Evolutionary conservation across 2,797 vertebrate genomes (phyloP), one percentile per base, ranked within the genome.

Genomic region (Pangasius sanitwongsei): DNA sequence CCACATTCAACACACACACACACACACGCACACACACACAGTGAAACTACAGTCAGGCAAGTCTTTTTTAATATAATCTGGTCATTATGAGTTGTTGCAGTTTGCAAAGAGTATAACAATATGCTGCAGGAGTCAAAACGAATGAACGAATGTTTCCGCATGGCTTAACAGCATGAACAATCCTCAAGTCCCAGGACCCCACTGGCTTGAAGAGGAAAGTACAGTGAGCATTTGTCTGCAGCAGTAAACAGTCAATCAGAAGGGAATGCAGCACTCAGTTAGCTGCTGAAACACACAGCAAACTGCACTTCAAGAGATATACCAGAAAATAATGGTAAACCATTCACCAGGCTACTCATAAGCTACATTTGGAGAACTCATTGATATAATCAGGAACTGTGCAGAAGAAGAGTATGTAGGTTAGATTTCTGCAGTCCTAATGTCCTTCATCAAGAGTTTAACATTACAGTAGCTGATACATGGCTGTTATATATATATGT

Each of bases 161-260:
- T 37, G 57, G 75, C 83, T 78, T 86, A 89, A 85, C 67, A 82
- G 11, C 65, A 59, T 75, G 48, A 88, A 83, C 78, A 86, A 55
- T 86, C 31, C 65, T 78, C 13, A 77, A 89, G 77, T 85, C 81
- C 44, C 55, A 57, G 44, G 41, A 25, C 65, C 15, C 13, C 41
- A 8, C 25, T 16, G 59, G 88, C 48, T 86, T 86, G 48, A 78
- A 91, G 87, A 90, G 89, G 87, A 91, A 92, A 92, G 89, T 86
- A 85, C 82, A 88, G 88, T 89, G 85, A 80, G 61, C 84, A 89
- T 89, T 83, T 85, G 81, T 90, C 86, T 82, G 88, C 77, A 74
- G 85, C 89, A 90, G 75, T 90, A 89, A 91, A 92, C 92, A 91
- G 88, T 63, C 91, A 90, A 89, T 86, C 86, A 91, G 87, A 57